Conservation (phyloP, 2,797 vertebrate genomes). For the Sarcophilus harrisii region DNA sequence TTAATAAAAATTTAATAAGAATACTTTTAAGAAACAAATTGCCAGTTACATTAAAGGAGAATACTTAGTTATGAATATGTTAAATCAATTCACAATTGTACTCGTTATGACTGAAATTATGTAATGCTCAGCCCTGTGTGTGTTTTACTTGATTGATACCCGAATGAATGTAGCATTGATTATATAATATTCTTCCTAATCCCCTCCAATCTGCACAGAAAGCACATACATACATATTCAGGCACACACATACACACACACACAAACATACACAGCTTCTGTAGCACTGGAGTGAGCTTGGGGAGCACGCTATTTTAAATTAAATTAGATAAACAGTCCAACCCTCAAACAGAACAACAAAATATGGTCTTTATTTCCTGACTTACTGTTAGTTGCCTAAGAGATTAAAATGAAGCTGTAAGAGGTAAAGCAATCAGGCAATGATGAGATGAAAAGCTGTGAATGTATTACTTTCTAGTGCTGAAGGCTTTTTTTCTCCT, state of each 20-base stretch:
- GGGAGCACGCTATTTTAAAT: conserved; percentile 17
- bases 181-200: conserved; percentile 59
- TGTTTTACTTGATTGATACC: conserved; percentile 42
- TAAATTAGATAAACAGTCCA: conserved; percentile 64
- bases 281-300: conserved; percentile 29
- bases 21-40: conserved; percentile 73
- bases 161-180: conserved; percentile 63
- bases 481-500: conserved; percentile 67
- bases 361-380: conserved; percentile 54
- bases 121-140: background rate
- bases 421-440: conserved; percentile 72
- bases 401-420: conserved; percentile 70
- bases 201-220: conserved; percentile 57
- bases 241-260: conserved; percentile 12
- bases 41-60: conserved; percentile 66
- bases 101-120: conserved; percentile 44
- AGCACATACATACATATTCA: conserved; percentile 1
- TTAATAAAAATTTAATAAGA: conserved; percentile 67
- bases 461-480: conserved; percentile 71
- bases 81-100: conserved; percentile 64
- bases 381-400: conserved; percentile 54
- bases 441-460: conserved; percentile 65
- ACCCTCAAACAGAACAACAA: conserved; percentile 22
- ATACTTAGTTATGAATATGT: conserved; percentile 74
- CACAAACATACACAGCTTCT: conserved; percentile 25